phyloP scores from a whole-genome alignment of 1,140 invertebrate genomes.

The Nomia melanderi region DNA sequence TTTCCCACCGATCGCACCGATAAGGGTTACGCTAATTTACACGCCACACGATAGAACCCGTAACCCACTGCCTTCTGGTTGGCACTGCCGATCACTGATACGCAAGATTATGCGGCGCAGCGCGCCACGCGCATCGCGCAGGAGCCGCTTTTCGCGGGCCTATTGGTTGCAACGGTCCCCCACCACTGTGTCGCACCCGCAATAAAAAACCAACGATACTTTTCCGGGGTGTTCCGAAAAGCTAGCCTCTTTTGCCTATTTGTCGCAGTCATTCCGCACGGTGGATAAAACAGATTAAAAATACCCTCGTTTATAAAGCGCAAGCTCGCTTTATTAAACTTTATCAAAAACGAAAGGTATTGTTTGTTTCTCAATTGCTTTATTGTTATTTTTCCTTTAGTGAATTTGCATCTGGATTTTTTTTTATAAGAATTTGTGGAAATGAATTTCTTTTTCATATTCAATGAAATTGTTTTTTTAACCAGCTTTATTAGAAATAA shows the following conservation, averaged over 20 bases:
- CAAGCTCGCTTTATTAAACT: too few relatives aligned
- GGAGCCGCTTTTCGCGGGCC: conserved; percentile 67
- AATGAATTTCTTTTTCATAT: neutral
- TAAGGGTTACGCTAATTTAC: conserved; percentile 51
- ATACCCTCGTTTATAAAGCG: neutral
- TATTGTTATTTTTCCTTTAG: too few relatives aligned
- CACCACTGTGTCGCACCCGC: conserved; percentile 10
- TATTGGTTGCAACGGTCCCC: conserved; percentile 36
- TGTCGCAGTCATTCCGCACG: too few relatives aligned
- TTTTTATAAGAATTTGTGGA: too few relatives aligned
- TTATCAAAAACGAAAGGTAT: too few relatives aligned
- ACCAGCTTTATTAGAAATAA: neutral
- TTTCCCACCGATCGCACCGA: conserved; percentile 52
- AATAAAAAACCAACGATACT: conserved; percentile 37
- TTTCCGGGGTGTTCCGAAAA: conserved; percentile 46
- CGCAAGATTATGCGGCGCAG: conserved; percentile 77
- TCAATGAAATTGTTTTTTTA: neutral
- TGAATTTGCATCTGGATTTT: too few relatives aligned
- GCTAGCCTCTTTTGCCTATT: neutral
- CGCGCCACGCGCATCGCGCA: conserved; percentile 75
- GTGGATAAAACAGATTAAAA: neutral
- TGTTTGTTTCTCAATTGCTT: too few relatives aligned
- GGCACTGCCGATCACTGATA: conserved; percentile 77
- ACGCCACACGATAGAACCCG: conserved; percentile 47
- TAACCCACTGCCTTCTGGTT: conserved; percentile 72